Percentiles rank a stretch among this genome's conserved stretches.
Evolutionary conservation across 2,113 vertebrate genomes (phyloP).

Genomic region (Hemicordylus capensis): DNA sequence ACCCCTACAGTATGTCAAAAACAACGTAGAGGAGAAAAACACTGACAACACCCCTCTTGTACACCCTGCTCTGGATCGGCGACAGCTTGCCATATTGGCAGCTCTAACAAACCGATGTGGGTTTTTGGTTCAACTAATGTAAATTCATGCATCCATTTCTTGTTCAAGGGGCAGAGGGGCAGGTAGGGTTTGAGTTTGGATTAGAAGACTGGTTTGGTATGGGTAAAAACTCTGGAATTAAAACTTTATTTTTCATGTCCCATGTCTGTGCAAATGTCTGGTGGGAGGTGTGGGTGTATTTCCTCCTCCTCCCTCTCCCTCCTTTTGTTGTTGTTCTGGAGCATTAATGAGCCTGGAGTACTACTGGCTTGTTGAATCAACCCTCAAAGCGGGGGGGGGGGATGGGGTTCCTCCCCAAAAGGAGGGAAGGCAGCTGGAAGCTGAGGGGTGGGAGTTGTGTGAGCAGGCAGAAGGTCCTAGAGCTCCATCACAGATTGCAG

Average conservation of each 20-base stretch:
- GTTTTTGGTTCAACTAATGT: background rate
- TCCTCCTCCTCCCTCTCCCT: no score
- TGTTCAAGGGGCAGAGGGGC: background rate
- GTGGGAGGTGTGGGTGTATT: no score
- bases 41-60: background rate
- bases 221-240: background rate
- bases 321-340: no score
- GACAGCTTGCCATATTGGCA: background rate
- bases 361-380: no score
- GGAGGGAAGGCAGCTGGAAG: no score
- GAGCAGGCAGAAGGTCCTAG: no score
- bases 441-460: no score
- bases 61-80: background rate
- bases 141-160: background rate
- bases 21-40: background rate
- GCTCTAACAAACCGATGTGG: background rate
- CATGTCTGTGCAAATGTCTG: background rate
- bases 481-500: no score
- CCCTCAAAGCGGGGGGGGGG: no score
- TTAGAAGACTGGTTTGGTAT: no score
- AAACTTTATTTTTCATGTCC: background rate
- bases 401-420: no score
- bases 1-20: background rate
- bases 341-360: no score
- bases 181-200: background rate